Evolutionary conservation across 2,797 vertebrate genomes (phyloP), one percentile per base, ranked within the genome.

Genomic region (Clarias platycephalus): DNA sequence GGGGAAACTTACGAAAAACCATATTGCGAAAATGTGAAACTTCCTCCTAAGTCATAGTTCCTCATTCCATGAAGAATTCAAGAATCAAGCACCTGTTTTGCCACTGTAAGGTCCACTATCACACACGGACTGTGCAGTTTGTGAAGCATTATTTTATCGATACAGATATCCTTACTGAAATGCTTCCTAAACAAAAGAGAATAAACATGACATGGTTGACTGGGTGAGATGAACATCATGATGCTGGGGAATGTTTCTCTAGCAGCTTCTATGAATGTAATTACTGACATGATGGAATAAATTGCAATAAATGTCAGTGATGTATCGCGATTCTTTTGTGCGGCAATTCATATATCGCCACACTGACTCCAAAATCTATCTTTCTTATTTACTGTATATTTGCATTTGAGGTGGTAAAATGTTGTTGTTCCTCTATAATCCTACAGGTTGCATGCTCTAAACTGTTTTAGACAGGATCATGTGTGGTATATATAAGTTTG

Each of bases 11-110:
- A 24, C 22, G 5, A 49, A 44, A 67, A 79, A 57, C 26, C 28
- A 16, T 31, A 64, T 60, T 77, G 55, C 12, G 2, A 77, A 37
- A 77, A 26, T 55, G 60, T 40, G 5, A 16, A 57, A 66, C 24
- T 83, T 57, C 60, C 40, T 34, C 22, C 22, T 26, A 24, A n/a
- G 60, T 80, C 10, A 18, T 37, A 79, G n/a, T 62, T 79, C 58
- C 60, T 79, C 37, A 64, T 79, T 79, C n/a, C 22, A n/a, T 22
- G 22, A 26, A 79, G 16, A 60, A 34, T 37, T 77, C 76, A 79
- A 24, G 37, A 79, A 49, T 58, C 22, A 58, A 20, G 18, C 20
- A 53, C 26, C 44, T 44, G 22, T 15, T 44, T 44, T 20, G 15
- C 6, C 15, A 31, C 55, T 57, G 55, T 10, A 28, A 31, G 5